Percentiles rank a stretch among this genome's conserved stretches.
Evolutionary conservation across 2,888 invertebrate species (phyloP).

Genomic region (Pristionchus maxplancki): DNA sequence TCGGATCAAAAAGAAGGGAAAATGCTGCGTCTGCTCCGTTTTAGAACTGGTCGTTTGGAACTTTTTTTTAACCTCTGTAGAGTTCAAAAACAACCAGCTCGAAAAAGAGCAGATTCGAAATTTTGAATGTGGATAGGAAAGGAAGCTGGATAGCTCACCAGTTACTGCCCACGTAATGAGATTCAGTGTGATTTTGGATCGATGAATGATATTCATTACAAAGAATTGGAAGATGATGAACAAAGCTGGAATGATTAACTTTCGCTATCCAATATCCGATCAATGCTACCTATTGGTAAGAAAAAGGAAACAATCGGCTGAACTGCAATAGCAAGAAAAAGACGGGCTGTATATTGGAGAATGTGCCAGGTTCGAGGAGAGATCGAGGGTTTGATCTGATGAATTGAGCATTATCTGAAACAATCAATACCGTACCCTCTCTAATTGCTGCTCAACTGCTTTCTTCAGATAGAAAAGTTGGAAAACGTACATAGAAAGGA

Average conservation of each 20-base stretch:
- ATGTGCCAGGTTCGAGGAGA: background rate
- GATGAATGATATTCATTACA: background rate
- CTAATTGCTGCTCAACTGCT: background rate
- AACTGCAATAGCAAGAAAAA: background rate
- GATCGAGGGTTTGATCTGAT: background rate
- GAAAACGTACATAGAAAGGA: background rate
- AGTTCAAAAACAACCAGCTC: background rate
- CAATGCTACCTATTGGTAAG: background rate
- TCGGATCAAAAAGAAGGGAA: too few species aligned
- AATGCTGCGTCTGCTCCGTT: too few species aligned
- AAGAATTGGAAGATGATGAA: conserved; percentile 3
- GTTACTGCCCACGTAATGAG: background rate
- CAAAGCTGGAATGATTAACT: background rate
- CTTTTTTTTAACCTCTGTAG: background rate
- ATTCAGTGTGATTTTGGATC: background rate
- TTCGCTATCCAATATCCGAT: background rate
- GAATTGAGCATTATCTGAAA: background rate
- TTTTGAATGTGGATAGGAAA: background rate
- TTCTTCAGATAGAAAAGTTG: background rate
- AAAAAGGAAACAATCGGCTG: conserved; percentile 2
- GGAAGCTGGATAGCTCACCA: background rate
- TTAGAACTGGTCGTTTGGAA: too few species aligned
- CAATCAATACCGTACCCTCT: background rate
- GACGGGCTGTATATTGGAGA: background rate
- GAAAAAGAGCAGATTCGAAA: background rate